Evolutionary conservation across 2,797 vertebrate genomes (phyloP), one percentile per base, ranked within the genome.

Genomic region (Aldrovandia affinis): DNA sequence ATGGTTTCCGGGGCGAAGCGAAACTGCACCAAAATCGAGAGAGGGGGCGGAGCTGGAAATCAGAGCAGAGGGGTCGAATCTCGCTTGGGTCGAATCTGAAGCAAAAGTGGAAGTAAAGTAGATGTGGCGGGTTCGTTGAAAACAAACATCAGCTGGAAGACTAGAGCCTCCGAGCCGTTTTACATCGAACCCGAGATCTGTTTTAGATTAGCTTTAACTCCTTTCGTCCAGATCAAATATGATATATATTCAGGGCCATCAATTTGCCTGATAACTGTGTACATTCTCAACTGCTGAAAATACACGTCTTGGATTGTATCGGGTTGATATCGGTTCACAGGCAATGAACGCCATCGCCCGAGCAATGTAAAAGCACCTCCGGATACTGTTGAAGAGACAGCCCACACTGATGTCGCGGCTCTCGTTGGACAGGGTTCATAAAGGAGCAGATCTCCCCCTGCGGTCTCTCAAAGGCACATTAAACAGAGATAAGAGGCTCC

Each of bases 1-100:
- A 55, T 36, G 52, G 78, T 80, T 54, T 75, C 70, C 44, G n/a
- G 55, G 52, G 55, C 30, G 54, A 59, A 81, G 80, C 36, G 70
- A 78, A 83, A 61, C 70, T 30, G 42, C 7, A 3, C 42, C n/a
- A 52, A 50, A 75, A 55, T 12, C 8, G 28, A 18, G 18, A 42
- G 50, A 14, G 28, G 25, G 50, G 50, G n/a, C 28, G 28, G 18
- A 30, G 57, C 36, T 30, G 15, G n/a, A 55, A 25, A 55, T 14
- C 79, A 36, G 50, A 61, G 52, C n/a, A n/a, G n/a, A n/a, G n/a
- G n/a, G 0, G 14, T 9, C 78, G 2, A 12, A 14, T 30, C 73
- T 28, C 30, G 10, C 25, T 28, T 18, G 42, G 42, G 42, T 47
- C 42, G 25, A 47, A 28, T 78, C 77, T 47, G 42, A 47, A 20